Evolutionary conservation across 1,140 invertebrate genomes (phyloP).

Genomic region (Ips nitidus): DNA sequence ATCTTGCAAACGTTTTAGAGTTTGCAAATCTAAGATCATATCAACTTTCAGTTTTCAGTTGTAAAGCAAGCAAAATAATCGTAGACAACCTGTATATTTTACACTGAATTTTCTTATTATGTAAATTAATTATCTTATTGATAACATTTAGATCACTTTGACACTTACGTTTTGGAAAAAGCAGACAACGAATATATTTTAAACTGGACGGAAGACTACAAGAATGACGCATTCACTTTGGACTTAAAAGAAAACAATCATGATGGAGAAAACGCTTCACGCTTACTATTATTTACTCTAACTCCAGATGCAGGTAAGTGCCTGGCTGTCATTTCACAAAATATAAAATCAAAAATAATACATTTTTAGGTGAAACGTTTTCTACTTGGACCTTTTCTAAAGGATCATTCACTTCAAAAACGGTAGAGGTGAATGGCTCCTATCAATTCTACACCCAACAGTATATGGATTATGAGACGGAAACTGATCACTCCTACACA

Average conservation of each 20-base stretch:
- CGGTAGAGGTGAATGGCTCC: background rate
- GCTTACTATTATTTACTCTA: background rate
- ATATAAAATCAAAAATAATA: too few relatives aligned
- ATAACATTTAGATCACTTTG: too few relatives aligned
- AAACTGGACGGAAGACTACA: background rate
- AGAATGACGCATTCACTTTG: background rate
- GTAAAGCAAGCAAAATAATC: too few relatives aligned
- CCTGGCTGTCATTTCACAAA: too few relatives aligned
- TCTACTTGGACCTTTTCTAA: background rate
- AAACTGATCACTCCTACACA: conserved; percentile 9
- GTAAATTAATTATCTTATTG: too few relatives aligned
- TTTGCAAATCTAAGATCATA: too few relatives aligned
- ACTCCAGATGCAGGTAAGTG: background rate
- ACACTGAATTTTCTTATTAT: too few relatives aligned
- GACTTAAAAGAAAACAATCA: conserved; percentile 1
- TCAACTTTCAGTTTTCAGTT: too few relatives aligned
- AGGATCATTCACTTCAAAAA: background rate
- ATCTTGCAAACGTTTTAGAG: too few relatives aligned
- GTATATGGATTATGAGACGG: conserved; percentile 30
- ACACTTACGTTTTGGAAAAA: background rate
- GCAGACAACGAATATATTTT: background rate
- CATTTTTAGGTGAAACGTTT: background rate
- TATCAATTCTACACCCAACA: conserved; percentile 23
- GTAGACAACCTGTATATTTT: too few relatives aligned
- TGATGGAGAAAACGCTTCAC: background rate